Conservation (phyloP, 2,113 vertebrate genomes). For the Chaetodon auriga region DNA sequence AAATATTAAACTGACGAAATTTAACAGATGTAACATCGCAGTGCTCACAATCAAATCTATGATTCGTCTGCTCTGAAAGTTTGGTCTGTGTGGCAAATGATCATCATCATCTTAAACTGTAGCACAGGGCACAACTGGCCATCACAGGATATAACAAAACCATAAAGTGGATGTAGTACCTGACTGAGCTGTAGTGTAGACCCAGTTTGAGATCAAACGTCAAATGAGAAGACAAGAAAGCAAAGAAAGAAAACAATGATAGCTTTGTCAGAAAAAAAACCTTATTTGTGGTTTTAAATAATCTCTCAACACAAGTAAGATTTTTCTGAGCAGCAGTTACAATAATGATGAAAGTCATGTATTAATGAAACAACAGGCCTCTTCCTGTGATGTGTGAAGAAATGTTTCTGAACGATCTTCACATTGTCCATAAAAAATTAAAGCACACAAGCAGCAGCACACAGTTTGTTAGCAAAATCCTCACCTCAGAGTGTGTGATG, state of each 20-base stretch:
- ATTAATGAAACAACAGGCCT: too few species aligned
- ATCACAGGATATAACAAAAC: background rate
- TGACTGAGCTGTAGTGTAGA: background rate
- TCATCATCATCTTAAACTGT: too few species aligned
- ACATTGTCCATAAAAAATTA: background rate
- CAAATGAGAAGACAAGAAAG: background rate
- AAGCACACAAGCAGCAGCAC: background rate
- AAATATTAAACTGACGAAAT: background rate
- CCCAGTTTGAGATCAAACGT: background rate
- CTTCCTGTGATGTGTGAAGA: background rate
- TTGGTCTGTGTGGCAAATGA: background rate
- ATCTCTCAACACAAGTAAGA: background rate
- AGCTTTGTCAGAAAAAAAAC: too few species aligned
- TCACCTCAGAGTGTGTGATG: conserved; percentile 40
- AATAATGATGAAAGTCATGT: background rate
- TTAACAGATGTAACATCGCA: background rate
- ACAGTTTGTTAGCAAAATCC: background rate
- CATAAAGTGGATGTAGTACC: too few species aligned
- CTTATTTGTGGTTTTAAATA: too few species aligned
- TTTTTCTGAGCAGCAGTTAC: background rate
- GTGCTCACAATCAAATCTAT: background rate
- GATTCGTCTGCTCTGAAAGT: background rate
- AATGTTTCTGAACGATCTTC: background rate
- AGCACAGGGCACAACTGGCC: background rate
- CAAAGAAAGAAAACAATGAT: too few species aligned